These are phyloP conservation scores for Mesitornis unicolor DNA, from an alignment of 2,113 vertebrate genomes.

Conservation along the genomic window DNA sequence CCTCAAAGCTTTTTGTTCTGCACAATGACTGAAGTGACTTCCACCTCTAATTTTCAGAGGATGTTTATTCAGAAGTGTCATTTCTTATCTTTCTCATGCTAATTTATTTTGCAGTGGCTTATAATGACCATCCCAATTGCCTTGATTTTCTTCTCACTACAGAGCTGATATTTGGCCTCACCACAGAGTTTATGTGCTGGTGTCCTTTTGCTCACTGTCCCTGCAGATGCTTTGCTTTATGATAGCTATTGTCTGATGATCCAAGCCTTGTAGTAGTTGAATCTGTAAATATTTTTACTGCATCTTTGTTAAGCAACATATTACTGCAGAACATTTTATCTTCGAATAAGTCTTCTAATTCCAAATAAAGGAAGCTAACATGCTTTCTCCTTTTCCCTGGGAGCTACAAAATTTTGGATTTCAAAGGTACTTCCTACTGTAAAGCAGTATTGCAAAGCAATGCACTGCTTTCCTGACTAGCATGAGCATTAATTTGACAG, in stretches of 20 bases:
- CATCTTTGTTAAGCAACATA: neutral
- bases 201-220: neutral
- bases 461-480: neutral
- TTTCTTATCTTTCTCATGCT: neutral
- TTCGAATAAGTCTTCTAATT: neutral
- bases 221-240: slow-evolving; percentile 19
- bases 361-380: neutral
- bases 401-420: neutral
- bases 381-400: neutral
- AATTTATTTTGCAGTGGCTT: neutral
- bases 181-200: neutral
- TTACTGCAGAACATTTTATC: neutral
- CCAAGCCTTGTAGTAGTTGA: neutral
- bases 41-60: neutral
- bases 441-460: neutral
- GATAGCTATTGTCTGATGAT: neutral
- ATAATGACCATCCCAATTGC: neutral
- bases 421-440: neutral
- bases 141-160: neutral
- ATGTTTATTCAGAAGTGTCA: neutral
- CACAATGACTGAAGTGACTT: neutral
- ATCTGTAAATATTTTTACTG: slow-evolving; percentile 14
- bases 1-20: neutral
- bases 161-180: neutral
- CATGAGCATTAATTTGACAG: neutral